Evolutionary conservation across 2,797 vertebrate genomes (phyloP).

Genomic region (Dicrostonyx torquatus): DNA sequence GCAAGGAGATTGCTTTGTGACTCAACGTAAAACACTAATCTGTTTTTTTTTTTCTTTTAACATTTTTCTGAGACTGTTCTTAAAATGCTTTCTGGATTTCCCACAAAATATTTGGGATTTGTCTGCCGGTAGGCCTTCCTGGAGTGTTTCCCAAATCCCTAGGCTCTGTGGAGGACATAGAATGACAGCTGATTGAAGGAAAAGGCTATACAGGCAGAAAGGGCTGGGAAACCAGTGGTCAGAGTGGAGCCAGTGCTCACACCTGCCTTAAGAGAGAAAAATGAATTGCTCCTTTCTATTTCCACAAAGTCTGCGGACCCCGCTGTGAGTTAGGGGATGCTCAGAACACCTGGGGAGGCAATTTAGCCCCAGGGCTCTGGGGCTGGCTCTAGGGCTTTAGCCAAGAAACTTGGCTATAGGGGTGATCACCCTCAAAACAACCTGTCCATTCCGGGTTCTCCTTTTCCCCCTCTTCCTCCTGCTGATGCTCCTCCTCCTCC

Average conservation of each 20-base stretch:
- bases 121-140: background rate
- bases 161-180: background rate
- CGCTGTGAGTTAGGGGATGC: background rate
- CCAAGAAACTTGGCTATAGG: background rate
- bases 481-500: background rate
- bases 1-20: slow-evolving; percentile 26
- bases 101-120: background rate
- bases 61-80: background rate
- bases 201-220: background rate
- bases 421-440: background rate
- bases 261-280: background rate
- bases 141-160: background rate
- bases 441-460: background rate
- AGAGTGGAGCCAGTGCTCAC: background rate
- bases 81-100: slow-evolving; percentile 7
- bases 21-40: background rate
- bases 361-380: background rate
- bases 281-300: background rate
- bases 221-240: background rate
- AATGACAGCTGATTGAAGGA: background rate
- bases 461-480: too few relatives aligned
- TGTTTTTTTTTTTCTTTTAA: slow-evolving; percentile 45
- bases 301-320: background rate
- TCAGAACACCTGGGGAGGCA: background rate
- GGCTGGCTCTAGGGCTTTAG: too few relatives aligned